Percentiles rank a stretch among this genome's conserved stretches.
Evolutionary conservation across 2,888 invertebrate genomes (phyloP).

Genomic region (Cephus rjabovi): DNA sequence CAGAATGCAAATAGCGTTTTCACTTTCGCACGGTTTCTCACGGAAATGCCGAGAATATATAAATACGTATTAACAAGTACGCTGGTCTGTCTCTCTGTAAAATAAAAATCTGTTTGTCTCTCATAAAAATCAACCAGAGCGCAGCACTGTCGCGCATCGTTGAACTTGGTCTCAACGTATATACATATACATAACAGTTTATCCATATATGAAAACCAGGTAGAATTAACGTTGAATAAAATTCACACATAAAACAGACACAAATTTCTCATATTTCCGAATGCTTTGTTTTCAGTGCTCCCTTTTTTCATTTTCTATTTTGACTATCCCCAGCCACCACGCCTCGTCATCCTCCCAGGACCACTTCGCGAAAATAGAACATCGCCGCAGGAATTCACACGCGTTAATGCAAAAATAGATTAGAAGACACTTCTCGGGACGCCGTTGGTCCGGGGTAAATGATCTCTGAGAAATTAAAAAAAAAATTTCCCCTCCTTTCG

Average conservation of each 20-base stretch:
- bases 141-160: too few relatives aligned
- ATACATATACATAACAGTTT: too few relatives aligned
- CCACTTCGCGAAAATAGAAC: slow-evolving; percentile 23
- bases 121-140: too few relatives aligned
- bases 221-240: too few relatives aligned
- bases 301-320: not conserved
- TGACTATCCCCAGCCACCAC: not conserved
- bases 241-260: not conserved
- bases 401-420: slow-evolving; percentile 23
- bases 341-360: not conserved
- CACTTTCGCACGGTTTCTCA: slow-evolving; percentile 46
- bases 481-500: not conserved
- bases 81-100: too few relatives aligned
- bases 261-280: not conserved
- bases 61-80: too few relatives aligned
- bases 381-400: slow-evolving; percentile 16
- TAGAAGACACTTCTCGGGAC: not conserved
- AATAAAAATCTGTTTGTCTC: too few relatives aligned
- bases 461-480: not conserved
- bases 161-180: too few relatives aligned
- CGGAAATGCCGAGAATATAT: not conserved
- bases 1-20: slow-evolving; percentile 30
- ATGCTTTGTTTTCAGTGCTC: not conserved
- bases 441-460: not conserved
- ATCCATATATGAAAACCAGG: too few relatives aligned